Base-by-base conservation (phyloP, 2,888 invertebrate genomes). In the Ypsolopha sequella region DNA sequence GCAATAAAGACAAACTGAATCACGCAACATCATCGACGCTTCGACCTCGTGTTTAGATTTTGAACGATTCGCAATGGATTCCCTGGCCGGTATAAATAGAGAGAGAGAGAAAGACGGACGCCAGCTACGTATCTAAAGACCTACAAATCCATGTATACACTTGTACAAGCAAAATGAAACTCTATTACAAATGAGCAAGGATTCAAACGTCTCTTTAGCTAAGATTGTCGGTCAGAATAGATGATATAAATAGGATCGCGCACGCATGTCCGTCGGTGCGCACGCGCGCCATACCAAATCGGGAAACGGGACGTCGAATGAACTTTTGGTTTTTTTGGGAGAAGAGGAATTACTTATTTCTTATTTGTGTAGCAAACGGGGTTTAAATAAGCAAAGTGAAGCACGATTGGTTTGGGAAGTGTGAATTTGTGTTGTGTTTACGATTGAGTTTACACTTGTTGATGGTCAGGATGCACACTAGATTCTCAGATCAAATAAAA, bases 171-270 rank as follows among this genome's bases (percentile, higher is more conserved):
- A 24, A 24, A 24, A 24, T 4, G 2, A 24, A 24, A 4, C 24
- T 24, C 24, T 24, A 24, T 24, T 24, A 24, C 24, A 24, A 24
- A 24, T 4, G 24, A 24, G 24, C 24, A 24, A 24, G 24, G 24
- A 24, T 4, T 24, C 24, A 24, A 24, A 24, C 24, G 4, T 24
- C 24, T 24, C 24, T 2, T 24, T 3, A 24, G 4, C 24, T 24
- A 24, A 24, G 24, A 24, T 24, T 24, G 24, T 24, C 24, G 24
- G 4, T 24, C 24, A 24, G 24, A 24, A 24, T 24, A 24, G 24
- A 24, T 76, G 74, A 72, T 82, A 84, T 80, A 73, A 81, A 84
- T 84, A 84, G 81, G 67, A 24, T 24, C 69, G 73, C 75, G 63
- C 59, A 73, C 79, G 78, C 77, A 73, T 72, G 76, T 72, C 70